Conservation (phyloP, 2,113 vertebrate species). For the Parus major region DNA sequence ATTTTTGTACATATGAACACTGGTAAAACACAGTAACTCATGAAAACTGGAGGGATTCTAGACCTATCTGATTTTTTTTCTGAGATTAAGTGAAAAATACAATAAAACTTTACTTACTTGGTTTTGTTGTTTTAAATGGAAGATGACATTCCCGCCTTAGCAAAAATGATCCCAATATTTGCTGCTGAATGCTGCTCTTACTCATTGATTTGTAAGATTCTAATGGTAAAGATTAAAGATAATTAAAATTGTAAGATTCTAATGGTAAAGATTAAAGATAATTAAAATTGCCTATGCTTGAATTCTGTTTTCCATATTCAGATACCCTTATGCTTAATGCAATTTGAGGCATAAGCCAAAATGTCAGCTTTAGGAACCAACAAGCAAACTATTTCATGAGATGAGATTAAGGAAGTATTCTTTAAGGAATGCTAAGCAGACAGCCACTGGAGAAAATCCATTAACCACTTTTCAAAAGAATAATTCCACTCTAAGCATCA, state of each 20-base stretch:
- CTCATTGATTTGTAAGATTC: not conserved
- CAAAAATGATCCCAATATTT: not conserved
- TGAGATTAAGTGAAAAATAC: not conserved
- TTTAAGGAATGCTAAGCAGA: not conserved
- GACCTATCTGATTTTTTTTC: not conserved
- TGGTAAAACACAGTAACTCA: not conserved
- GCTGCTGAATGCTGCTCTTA: not conserved
- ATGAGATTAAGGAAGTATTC: not conserved
- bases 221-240: too few relatives aligned
- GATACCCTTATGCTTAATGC: not conserved
- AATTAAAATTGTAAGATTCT: not conserved
- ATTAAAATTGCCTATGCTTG: not conserved
- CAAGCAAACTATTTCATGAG: not conserved
- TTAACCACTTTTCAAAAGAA: not conserved
- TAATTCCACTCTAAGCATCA: not conserved
- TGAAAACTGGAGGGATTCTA: not conserved
- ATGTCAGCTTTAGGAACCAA: not conserved
- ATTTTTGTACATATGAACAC: not conserved
- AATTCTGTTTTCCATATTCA: not conserved
- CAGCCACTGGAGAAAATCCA: not conserved
- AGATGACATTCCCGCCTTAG: not conserved
- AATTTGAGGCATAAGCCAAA: not conserved
- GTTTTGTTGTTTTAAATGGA: not conserved
- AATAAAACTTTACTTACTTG: not conserved
- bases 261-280: not conserved